A percentile compares a stretch with the other conserved stretches of the same genome.
These are phyloP conservation scores for Tenebrosternarchus preto DNA, from an alignment of 2,113 vertebrate genomes.

Conservation along the genomic window DNA sequence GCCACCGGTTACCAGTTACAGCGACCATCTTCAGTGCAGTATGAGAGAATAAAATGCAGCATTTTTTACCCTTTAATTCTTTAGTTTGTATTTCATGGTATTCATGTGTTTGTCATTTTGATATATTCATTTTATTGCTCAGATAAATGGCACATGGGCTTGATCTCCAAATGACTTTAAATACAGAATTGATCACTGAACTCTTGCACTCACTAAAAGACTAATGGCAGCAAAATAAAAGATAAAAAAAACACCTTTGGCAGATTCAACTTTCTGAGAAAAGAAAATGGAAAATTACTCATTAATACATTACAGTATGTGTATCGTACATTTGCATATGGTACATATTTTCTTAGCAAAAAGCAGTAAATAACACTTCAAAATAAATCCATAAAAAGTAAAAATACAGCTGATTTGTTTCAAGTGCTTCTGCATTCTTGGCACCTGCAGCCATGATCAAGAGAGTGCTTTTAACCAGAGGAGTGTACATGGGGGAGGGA, in stretches of 20 bases:
- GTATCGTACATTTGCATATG: constrained; percentile 60
- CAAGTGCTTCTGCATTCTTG: constrained; percentile 73
- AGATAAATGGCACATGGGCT: constrained; percentile 73
- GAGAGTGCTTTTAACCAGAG: constrained; percentile 62
- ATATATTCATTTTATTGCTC: constrained; percentile 76
- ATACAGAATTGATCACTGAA: constrained; percentile 48
- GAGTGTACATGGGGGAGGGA: constrained; percentile 53
- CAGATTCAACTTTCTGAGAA: constrained; percentile 62
- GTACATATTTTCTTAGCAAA: constrained; percentile 64
- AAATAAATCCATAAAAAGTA: constrained; percentile 61
- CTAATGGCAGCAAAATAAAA: constrained; percentile 49
- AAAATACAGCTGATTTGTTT: constrained; percentile 70
- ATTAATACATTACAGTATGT: constrained; percentile 57
- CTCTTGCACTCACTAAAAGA: constrained; percentile 50
- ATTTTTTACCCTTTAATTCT: constrained; percentile 61
- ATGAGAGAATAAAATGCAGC: constrained; percentile 69
- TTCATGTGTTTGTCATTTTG: constrained; percentile 53
- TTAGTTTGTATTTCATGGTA: constrained; percentile 51
- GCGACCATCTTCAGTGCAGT: constrained; percentile 54
- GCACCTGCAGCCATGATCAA: constrained; percentile 66
- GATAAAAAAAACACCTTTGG: constrained; percentile 66
- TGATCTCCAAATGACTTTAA: constrained; percentile 62
- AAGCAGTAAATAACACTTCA: constrained; percentile 53
- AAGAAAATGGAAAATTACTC: constrained; percentile 35
- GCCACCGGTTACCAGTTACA: constrained; percentile 52